Evolutionary conservation across 2,797 vertebrate species (phyloP).

Genomic region (Sciurus vulgaris): DNA sequence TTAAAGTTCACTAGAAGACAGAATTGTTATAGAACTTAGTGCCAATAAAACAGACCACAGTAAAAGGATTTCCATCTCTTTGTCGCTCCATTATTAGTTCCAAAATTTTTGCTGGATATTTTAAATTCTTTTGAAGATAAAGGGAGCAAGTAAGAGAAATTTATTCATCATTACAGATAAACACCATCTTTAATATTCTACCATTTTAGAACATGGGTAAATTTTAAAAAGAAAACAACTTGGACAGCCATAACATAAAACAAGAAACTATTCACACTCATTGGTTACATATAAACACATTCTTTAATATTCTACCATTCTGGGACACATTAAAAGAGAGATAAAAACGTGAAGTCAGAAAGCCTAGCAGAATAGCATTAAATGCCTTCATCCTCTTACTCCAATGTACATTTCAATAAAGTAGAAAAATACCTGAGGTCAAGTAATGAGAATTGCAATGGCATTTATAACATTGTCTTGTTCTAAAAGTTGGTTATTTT

Average conservation of each 20-base stretch:
- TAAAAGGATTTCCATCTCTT: conserved; percentile 11
- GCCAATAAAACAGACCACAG: conserved; percentile 68
- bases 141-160: conserved; percentile 37
- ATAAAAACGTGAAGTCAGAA: not conserved
- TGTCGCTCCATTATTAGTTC: conserved; percentile 38
- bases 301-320: conserved; percentile 43
- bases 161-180: conserved; percentile 9
- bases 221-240: not conserved
- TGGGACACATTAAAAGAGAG: not conserved
- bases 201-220: not conserved
- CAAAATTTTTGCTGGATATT: conserved; percentile 37
- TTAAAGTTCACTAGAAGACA: conserved; percentile 46
- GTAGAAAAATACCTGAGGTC: not conserved
- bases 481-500: conserved; percentile 26
- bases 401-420: conserved; percentile 29
- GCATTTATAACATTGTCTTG: conserved; percentile 41
- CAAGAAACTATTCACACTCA: conserved; percentile 33
- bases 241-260: not conserved
- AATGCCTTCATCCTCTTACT: not conserved
- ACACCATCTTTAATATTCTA: conserved; percentile 31
- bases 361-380: not conserved
- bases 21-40: conserved; percentile 56
- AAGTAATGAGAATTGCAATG: conserved; percentile 36
- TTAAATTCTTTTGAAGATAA: conserved; percentile 51
- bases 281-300: not conserved